A percentile compares a stretch with the other conserved stretches of the same genome.
These are phyloP conservation scores for Gambusia yucatana DNA, from an alignment of 2,797 vertebrate species.

Conservation along the genomic window DNA sequence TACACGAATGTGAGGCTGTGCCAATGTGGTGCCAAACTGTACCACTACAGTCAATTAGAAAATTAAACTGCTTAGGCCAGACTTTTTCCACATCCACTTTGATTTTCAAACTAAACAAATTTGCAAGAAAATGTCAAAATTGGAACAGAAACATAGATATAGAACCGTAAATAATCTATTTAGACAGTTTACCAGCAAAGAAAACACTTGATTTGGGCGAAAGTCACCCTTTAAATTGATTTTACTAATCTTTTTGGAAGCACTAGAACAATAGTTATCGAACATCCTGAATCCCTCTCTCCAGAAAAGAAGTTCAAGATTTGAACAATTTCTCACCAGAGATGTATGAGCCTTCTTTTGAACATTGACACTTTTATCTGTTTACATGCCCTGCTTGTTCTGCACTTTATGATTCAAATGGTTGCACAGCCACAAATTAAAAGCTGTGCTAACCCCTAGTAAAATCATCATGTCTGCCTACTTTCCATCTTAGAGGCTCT, in stretches of 20 bases:
- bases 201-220: too few species aligned
- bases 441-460: neutral
- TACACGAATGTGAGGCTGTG: too few species aligned
- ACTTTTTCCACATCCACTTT: too few species aligned
- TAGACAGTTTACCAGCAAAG: too few species aligned
- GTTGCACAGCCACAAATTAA: slow-evolving; percentile 14
- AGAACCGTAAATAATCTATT: too few species aligned
- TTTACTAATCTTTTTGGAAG: neutral
- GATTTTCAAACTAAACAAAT: too few species aligned
- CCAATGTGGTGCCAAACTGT: too few species aligned
- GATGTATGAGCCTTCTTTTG: neutral
- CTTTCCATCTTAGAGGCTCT: slow-evolving; percentile 11
- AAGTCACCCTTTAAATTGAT: neutral
- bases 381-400: neutral
- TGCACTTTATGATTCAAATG: neutral
- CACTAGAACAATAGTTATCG: neutral
- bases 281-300: neutral
- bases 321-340: neutral
- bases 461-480: slow-evolving; percentile 24
- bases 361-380: neutral
- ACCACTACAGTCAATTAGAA: too few species aligned
- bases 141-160: too few species aligned
- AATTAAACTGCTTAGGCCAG: too few species aligned
- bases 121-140: too few species aligned
- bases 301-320: neutral